Evolutionary conservation across 2,797 vertebrate species (phyloP).

Genomic region (Aselliscus stoliczkanus): DNA sequence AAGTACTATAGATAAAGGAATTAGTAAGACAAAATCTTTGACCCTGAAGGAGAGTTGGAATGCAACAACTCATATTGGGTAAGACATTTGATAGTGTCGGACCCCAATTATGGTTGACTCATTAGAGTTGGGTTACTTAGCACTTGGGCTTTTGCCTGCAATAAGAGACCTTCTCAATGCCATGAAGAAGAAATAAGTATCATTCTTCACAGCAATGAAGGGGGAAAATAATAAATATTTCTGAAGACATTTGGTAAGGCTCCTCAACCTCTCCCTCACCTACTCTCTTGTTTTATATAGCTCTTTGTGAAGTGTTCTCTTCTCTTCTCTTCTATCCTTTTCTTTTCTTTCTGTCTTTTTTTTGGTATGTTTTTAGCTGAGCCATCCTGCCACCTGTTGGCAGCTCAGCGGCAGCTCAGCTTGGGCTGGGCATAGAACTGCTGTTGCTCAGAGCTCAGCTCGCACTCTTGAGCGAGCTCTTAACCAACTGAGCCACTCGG

Average conservation of each 20-base stretch:
- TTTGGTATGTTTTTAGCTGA: no score
- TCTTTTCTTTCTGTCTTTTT: no score
- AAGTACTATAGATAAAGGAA: background rate
- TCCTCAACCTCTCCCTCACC: background rate
- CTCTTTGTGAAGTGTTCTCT: no score
- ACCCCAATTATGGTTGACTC: background rate
- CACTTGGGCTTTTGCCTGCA: background rate
- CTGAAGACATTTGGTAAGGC: background rate
- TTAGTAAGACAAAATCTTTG: background rate
- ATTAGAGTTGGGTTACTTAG: background rate
- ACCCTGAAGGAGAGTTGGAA: background rate
- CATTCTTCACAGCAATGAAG: background rate
- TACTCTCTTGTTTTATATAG: background rate
- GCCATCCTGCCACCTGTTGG: no score
- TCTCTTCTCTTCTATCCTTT: background rate
- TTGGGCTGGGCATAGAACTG: no score
- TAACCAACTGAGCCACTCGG: no score
- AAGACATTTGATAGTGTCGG: background rate
- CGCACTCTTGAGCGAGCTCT: no score
- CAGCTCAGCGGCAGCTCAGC: no score
- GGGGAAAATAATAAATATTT: background rate
- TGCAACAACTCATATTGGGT: background rate
- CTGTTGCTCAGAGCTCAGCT: no score
- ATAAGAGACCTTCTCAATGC: background rate
- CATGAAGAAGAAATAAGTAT: background rate